Evolutionary conservation across 2,113 vertebrate genomes (phyloP), one percentile per base, ranked within the genome.

Genomic region (Myotis lucifugus): DNA sequence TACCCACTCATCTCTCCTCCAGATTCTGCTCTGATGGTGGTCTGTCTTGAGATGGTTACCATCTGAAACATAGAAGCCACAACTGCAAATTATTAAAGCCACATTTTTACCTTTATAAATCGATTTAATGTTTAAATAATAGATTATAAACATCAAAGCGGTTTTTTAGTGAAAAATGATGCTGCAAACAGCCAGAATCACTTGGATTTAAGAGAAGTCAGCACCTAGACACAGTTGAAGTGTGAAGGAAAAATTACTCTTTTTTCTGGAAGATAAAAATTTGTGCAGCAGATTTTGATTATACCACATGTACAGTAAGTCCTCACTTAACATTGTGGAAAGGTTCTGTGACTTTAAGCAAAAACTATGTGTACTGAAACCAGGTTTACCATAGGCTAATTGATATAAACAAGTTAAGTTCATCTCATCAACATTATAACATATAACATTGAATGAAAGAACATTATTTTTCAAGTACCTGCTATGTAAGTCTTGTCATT

Each of bases 71-170:
- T 59, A 69, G 67, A 69, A 83, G 82, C 83, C 40, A 46, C 76
- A 82, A 93, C 81, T 86, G 59, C 69, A 54, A 34, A 91, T 91
- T 83, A 74, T 87, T 90, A 66, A 73, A 87, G 59, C 82, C 69
- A 85, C 32, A 69, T 66, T 91, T 91, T 77, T 77, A 87, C 61
- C 61, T 91, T 90, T 87, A 83, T 61, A 96, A 91, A 70, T 77
- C 32, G 19, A 87, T 86, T 87, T 42, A 61, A 54, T 91, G 92
- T 93, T 77, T 50, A 34, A 90, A 32, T 83, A 69, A 93, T 74
- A 91, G 69, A 76, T 93, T 69, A 70, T 21, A 91, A 83, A 72
- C 61, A 91, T 82, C 87, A 70, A 91, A 93, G 76, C 17, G 6
- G 42, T 87, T 93, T 74, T 76, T 88, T 70, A 86, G 48, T 64